Percentiles rank a stretch among this genome's conserved stretches.
These are phyloP conservation scores for Iselma pallidipennis DNA, from an alignment of 2,888 invertebrate species.

Conservation along the genomic window DNA sequence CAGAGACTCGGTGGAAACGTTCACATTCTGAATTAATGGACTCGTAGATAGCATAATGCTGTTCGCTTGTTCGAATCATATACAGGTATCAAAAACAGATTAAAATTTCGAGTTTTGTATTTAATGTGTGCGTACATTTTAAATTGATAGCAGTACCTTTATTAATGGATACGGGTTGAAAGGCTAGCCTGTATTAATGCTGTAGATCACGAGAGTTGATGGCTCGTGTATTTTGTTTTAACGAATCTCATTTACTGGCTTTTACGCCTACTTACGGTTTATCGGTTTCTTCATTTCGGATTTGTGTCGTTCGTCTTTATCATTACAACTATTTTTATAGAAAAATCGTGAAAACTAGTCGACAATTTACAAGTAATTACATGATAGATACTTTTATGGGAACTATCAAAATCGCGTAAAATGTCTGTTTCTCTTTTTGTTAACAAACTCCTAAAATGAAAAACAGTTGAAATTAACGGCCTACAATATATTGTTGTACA, in stretches of 20 bases:
- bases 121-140: conserved; percentile 48
- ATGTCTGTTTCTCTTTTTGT: background rate
- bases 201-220: conserved; percentile 46
- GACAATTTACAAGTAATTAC: conserved; percentile 2
- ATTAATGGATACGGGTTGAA: conserved; percentile 45
- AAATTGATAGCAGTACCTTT: conserved; percentile 47
- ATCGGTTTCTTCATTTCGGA: conserved; percentile 22
- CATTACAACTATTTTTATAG: conserved; percentile 24
- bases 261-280: conserved; percentile 30
- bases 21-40: conserved; percentile 52
- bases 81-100: conserved; percentile 54
- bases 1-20: conserved; percentile 40
- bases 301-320: conserved; percentile 25
- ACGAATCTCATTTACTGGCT: conserved; percentile 44
- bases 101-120: conserved; percentile 49
- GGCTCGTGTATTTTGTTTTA: conserved; percentile 47
- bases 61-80: conserved; percentile 54
- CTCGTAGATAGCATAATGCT: conserved; percentile 54
- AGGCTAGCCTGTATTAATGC: conserved; percentile 40
- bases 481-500: no score
- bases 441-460: background rate
- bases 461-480: background rate
- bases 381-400: conserved; percentile 3
- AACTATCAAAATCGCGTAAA: background rate
- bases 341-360: conserved; percentile 10